Conservation (phyloP, 2,797 vertebrate species). For the Tachyglossus aculeatus region DNA sequence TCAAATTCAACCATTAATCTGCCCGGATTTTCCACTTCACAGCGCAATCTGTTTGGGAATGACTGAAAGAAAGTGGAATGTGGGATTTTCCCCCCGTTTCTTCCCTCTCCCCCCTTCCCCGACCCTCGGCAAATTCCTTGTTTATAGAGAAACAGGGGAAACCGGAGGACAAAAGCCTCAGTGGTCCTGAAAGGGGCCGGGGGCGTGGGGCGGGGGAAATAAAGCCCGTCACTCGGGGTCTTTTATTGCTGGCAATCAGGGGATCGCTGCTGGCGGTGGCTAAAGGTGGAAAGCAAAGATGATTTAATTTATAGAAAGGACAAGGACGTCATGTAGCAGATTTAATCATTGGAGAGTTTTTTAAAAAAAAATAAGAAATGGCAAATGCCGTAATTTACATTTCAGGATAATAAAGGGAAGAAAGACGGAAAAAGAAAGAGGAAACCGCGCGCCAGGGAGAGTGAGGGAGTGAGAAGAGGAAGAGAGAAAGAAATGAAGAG, state of each 20-base stretch:
- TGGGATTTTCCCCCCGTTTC: conserved; percentile 29
- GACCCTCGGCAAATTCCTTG: conserved; percentile 56
- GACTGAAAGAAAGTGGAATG: conserved; percentile 74
- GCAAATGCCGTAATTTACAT: conserved; percentile 82
- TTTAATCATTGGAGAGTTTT: conserved; percentile 79
- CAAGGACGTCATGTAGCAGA: conserved; percentile 83
- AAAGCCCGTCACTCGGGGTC: conserved; percentile 71
- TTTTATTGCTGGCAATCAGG: conserved; percentile 68
- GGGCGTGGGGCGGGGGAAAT: conserved; percentile 62
- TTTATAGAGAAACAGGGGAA: conserved; percentile 68
- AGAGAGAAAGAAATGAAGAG: conserved; percentile 61
- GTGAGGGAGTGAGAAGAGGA: conserved; percentile 42
- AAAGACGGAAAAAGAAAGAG: conserved; percentile 73
- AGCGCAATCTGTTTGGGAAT: conserved; percentile 75
- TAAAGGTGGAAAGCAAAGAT: conserved; percentile 80
- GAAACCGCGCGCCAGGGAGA: conserved; percentile 59
- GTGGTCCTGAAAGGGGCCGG: conserved; percentile 22
- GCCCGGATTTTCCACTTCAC: conserved; percentile 73
- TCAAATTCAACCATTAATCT: conserved; percentile 77
- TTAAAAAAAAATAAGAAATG: conserved; percentile 72
- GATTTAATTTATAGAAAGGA: conserved; percentile 85
- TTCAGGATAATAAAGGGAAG: conserved; percentile 80
- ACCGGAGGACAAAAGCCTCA: conserved; percentile 34
- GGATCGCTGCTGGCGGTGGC: conserved; percentile 72
- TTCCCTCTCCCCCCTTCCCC: conserved; percentile 23